Evolutionary conservation across 2,888 invertebrate species (phyloP).

Genomic region (Taphrorychus bicolor): DNA sequence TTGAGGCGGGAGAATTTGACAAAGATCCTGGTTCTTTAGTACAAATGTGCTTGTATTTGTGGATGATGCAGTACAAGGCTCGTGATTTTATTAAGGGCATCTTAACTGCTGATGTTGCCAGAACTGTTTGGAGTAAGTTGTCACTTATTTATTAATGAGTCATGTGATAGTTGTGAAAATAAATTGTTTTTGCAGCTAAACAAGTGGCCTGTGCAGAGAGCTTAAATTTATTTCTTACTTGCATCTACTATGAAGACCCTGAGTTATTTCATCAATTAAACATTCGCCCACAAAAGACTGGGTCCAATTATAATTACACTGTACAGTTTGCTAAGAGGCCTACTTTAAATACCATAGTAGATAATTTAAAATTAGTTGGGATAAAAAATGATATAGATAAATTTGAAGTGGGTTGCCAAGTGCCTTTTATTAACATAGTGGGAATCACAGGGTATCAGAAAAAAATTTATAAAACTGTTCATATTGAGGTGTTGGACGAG

Average conservation of each 20-base stretch:
- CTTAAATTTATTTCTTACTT: slow-evolving; percentile 56
- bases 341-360: slow-evolving; percentile 48
- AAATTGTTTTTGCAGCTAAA: slow-evolving; percentile 48
- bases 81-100: slow-evolving; percentile 50
- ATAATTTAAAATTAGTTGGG: slow-evolving; percentile 47
- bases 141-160: neutral
- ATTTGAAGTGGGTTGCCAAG: slow-evolving; percentile 50
- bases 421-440: slow-evolving; percentile 56
- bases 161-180: neutral
- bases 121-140: slow-evolving; percentile 44
- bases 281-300: slow-evolving; percentile 39
- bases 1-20: slow-evolving; percentile 48
- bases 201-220: slow-evolving; percentile 47
- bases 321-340: slow-evolving; percentile 53
- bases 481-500: slow-evolving; percentile 60
- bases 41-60: slow-evolving; percentile 57
- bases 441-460: slow-evolving; percentile 56
- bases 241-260: slow-evolving; percentile 56
- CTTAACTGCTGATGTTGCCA: slow-evolving; percentile 45
- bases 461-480: slow-evolving; percentile 53
- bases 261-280: slow-evolving; percentile 51
- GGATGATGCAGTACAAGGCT: slow-evolving; percentile 57
- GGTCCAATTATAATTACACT: slow-evolving; percentile 43
- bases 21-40: slow-evolving; percentile 50
- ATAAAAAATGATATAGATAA: slow-evolving; percentile 47